Evolutionary conservation across 2,797 vertebrate genomes (phyloP).

Genomic region (Chelonia mydas): DNA sequence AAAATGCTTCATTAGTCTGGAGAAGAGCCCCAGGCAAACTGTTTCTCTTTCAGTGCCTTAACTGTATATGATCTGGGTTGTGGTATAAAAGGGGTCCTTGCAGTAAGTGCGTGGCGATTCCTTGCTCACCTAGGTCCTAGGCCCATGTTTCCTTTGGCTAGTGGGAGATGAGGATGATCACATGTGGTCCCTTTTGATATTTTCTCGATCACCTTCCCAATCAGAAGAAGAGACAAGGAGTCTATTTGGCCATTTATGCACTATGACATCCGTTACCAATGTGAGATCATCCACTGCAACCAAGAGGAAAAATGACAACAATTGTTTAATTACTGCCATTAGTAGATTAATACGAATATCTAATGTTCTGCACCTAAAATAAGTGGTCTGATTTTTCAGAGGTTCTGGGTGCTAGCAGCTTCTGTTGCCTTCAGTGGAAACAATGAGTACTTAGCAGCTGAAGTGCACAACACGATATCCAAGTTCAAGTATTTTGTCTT

Average conservation of each 20-base stretch:
- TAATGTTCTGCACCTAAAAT: background rate
- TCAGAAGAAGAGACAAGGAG: background rate
- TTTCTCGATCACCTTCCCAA: background rate
- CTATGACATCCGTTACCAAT: background rate
- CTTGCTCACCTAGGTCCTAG: background rate
- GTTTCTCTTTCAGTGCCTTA: background rate
- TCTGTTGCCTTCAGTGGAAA: background rate
- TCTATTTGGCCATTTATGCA: background rate
- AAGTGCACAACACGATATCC: rapidly evolving
- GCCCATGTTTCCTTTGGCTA: background rate
- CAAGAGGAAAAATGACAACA: background rate
- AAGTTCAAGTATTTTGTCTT: background rate
- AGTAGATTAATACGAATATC: background rate
- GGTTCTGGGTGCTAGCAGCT: background rate
- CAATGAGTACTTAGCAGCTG: background rate
- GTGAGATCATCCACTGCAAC: background rate
- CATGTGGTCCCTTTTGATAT: background rate
- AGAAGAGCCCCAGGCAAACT: background rate
- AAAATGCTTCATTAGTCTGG: background rate
- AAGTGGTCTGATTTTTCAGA: background rate
- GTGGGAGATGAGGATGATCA: background rate
- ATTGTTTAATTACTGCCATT: background rate
- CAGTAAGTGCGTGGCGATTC: background rate
- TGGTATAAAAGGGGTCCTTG: background rate
- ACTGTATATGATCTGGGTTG: background rate